A percentile compares a stretch with the other conserved stretches of the same genome.
phyloP scores from a whole-genome alignment of 2,888 invertebrate species.

The Nomada ruficornis region DNA sequence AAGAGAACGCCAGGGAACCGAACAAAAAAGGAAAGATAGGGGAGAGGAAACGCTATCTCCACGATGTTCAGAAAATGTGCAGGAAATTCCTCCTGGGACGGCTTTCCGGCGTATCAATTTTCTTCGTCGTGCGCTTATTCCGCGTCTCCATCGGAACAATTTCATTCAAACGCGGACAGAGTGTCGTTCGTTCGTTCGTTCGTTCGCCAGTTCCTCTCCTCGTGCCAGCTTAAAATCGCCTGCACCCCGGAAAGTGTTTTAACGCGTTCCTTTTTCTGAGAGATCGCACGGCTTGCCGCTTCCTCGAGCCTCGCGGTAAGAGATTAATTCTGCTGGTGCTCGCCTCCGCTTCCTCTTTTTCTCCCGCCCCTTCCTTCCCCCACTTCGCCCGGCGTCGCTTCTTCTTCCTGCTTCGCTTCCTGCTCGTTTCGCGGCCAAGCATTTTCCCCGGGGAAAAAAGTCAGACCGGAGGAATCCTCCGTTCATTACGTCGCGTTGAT shows the following conservation, averaged over 20 bases:
- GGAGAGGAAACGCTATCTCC: slow-evolving; percentile 38
- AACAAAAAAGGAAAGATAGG: background rate
- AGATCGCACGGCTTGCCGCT: slow-evolving; percentile 52
- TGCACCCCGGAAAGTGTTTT: slow-evolving; percentile 52
- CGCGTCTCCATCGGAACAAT: slow-evolving; percentile 56
- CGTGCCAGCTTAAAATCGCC: slow-evolving; percentile 51
- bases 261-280: slow-evolving; percentile 55
- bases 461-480: slow-evolving; percentile 55
- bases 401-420: background rate
- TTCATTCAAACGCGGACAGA: slow-evolving; percentile 50
- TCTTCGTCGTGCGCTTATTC: slow-evolving; percentile 58
- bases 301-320: slow-evolving; percentile 59
- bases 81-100: slow-evolving; percentile 61
- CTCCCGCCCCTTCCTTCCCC: background rate
- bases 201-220: background rate
- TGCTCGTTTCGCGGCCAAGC: slow-evolving; percentile 35
- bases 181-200: slow-evolving; percentile 41
- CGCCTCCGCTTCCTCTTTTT: slow-evolving; percentile 31
- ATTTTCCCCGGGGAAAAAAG: slow-evolving; percentile 43
- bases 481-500: slow-evolving; percentile 66
- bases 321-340: slow-evolving; percentile 63
- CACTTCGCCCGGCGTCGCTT: background rate
- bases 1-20: too few relatives aligned
- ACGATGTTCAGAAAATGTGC: slow-evolving; percentile 53
- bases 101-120: slow-evolving; percentile 60